Base-by-base conservation (phyloP, 2,888 invertebrate species). In the Tenthredo distinguenda region DNA sequence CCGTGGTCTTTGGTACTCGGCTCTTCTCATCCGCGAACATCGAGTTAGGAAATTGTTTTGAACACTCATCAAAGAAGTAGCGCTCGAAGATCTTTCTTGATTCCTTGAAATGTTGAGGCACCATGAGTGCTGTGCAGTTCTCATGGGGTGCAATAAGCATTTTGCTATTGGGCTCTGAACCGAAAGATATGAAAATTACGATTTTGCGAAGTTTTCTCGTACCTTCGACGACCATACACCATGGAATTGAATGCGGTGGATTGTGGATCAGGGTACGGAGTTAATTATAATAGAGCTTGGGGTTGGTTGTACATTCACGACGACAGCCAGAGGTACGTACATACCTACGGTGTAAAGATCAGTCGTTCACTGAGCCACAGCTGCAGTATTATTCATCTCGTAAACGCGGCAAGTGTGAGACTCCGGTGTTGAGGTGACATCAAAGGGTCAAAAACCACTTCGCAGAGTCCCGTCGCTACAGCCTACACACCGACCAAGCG, bases 401-500 rank as follows among this genome's bases (percentile, higher is more conserved):
- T 83, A 83, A 83, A 83, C 68, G 71, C 83, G 83, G 68, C 68
- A 71, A 83, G 68, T 68, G 83, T 71, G 47, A 47, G 68, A 62
- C 65, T 21, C 37, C 34, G 83, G 43, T 83, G 65, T 83, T 34
- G 83, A 65, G 83, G 83, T 50, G 71, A 83, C 68, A 83, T 83
- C 83, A 83, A 83, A 83, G 83, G 83, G 47, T 83, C 31, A 83
- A 83, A 68, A 68, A 68, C 50, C 77, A 55, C 77, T 74, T 74
- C 40, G 72, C 72, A 74, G 21, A 74, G 21, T 74, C 72, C 72
- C 43, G 72, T 40, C 72, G 26, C 72, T 83, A 87, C 87, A 90
- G 47, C 47, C 47, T 91, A 91, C 87, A 90, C 86, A 85, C 85
- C 87, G 91, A 92, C 92, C 91, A 89, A 89, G 77, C 26, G 34